Conservation (phyloP, 2,797 vertebrate genomes). For the Strix occidentalis region DNA sequence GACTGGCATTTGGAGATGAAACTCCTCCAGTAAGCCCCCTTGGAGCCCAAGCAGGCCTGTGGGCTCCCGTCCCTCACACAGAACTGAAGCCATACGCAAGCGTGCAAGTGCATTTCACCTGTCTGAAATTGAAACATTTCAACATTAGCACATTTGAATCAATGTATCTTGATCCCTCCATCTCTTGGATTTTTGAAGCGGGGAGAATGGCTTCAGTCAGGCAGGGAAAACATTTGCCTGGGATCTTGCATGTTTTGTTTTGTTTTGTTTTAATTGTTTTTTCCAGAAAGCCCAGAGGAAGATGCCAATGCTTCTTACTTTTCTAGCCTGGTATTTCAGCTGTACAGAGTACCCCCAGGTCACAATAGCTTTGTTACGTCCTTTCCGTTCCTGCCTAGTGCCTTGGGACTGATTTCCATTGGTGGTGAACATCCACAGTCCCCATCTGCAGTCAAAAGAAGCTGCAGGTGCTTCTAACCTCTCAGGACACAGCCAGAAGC, state of each 20-base stretch:
- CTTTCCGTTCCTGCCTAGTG: conserved; percentile 38
- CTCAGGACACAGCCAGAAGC: conserved; percentile 5
- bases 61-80: background rate
- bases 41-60: conserved; percentile 44
- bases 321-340: background rate
- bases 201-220: background rate
- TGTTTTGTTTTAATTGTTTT: background rate
- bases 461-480: background rate
- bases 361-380: background rate
- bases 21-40: background rate
- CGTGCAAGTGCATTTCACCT: background rate
- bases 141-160: background rate
- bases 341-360: background rate
- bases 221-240: background rate
- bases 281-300: background rate
- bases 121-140: background rate
- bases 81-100: conserved; percentile 12
- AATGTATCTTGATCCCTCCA: background rate
- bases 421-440: conserved; percentile 12
- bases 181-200: background rate
- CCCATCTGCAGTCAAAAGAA: conserved; percentile 2
- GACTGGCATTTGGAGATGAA: background rate
- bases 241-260: background rate
- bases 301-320: background rate
- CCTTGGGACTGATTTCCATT: conserved; percentile 48